phyloP scores from a whole-genome alignment of 2,797 vertebrate genomes.

The Ctenopoma kingsleyae region DNA sequence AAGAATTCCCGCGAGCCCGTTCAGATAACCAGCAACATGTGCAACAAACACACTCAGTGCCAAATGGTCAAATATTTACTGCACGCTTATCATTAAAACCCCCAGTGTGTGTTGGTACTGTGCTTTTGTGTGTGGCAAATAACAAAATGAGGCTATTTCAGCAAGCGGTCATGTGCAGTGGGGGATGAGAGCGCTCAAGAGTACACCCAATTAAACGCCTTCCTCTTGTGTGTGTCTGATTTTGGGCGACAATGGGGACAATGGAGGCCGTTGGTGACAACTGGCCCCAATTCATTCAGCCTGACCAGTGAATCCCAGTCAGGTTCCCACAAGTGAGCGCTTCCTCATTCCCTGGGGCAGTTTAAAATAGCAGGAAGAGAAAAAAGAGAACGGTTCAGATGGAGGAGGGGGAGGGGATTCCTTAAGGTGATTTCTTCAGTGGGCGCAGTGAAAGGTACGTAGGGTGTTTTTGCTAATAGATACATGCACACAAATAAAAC shows the following conservation, averaged over 20 bases:
- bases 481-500: background rate
- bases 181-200: slow-evolving; percentile 79
- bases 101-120: slow-evolving; percentile 67
- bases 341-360: slow-evolving; percentile 66
- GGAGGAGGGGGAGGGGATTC: slow-evolving; percentile 18
- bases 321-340: slow-evolving; percentile 80
- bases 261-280: slow-evolving; percentile 79
- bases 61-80: slow-evolving; percentile 79
- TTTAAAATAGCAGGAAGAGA: slow-evolving; percentile 50
- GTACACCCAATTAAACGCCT: slow-evolving; percentile 85
- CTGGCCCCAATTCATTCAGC: slow-evolving; percentile 72
- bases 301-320: slow-evolving; percentile 76
- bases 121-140: slow-evolving; percentile 58
- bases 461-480: background rate
- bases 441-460: slow-evolving; percentile 7
- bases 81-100: slow-evolving; percentile 71
- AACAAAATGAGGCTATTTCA: slow-evolving; percentile 61
- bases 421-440: slow-evolving; percentile 17
- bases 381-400: slow-evolving; percentile 15
- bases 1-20: slow-evolving; percentile 59
- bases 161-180: slow-evolving; percentile 72
- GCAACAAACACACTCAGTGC: slow-evolving; percentile 57
- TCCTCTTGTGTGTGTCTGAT: slow-evolving; percentile 84
- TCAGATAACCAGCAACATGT: slow-evolving; percentile 66
- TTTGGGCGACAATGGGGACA: slow-evolving; percentile 79